Percentiles rank a stretch among this genome's conserved stretches.
phyloP scores from a whole-genome alignment of 2,888 invertebrate species.

The Tipula vernalis region DNA sequence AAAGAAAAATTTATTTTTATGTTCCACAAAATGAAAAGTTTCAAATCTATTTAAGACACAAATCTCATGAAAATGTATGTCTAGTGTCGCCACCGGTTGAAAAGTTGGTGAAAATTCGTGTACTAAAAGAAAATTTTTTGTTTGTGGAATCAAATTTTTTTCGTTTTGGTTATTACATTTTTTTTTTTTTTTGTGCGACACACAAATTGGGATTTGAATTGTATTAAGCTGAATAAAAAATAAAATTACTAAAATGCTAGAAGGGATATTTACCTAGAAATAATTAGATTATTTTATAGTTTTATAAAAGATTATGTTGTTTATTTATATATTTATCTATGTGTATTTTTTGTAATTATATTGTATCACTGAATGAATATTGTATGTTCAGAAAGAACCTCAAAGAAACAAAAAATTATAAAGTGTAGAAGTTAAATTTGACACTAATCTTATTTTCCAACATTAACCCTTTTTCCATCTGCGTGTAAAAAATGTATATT shows the following conservation, averaged over 20 bases:
- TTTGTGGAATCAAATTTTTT: neutral
- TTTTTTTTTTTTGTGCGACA: neutral
- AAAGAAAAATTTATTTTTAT: neutral
- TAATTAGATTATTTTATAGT: neutral
- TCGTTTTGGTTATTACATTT: neutral
- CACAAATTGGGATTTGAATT: neutral
- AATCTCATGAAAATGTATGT: neutral
- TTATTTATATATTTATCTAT: neutral
- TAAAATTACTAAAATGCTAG: neutral
- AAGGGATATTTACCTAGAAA: neutral
- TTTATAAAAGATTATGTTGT: too few species aligned
- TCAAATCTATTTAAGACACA: neutral
- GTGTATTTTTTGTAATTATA: neutral
- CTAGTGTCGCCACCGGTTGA: neutral
- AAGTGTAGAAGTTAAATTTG: neutral
- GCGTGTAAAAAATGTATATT: neutral
- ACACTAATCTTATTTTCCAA: neutral
- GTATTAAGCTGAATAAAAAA: neutral
- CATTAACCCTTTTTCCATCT: neutral
- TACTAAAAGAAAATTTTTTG: neutral
- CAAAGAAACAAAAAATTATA: neutral
- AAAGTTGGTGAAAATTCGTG: neutral
- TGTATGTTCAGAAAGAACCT: neutral
- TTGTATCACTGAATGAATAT: neutral
- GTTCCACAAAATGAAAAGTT: neutral